Conservation (phyloP, 1,140 invertebrate genomes). For the Cotesia typhae region DNA sequence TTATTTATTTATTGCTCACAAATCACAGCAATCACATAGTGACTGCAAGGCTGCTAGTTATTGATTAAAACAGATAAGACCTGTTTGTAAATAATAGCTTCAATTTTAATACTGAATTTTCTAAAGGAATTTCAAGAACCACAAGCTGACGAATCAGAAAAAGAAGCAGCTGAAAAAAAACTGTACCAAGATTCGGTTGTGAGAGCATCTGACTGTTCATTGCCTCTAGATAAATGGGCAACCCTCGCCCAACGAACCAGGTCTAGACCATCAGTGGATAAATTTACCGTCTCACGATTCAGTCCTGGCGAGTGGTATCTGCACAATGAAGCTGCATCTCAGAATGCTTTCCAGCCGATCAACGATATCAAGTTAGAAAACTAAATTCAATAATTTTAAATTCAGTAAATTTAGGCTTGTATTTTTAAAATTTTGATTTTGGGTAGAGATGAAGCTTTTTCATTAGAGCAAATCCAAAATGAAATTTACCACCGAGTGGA, state of each 20-base stretch:
- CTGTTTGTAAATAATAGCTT: too few species aligned
- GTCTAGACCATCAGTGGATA: slow-evolving; percentile 74
- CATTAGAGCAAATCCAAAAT: slow-evolving; percentile 68
- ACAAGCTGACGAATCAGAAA: neutral
- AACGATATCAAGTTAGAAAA: slow-evolving; percentile 41
- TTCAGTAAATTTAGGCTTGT: neutral
- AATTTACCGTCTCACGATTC: slow-evolving; percentile 76
- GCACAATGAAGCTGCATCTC: slow-evolving; percentile 43
- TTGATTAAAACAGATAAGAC: neutral
- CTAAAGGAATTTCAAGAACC: too few species aligned
- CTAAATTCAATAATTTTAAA: too few species aligned
- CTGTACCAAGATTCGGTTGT: neutral
- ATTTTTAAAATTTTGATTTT: neutral
- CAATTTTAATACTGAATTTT: too few species aligned
- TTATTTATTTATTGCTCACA: too few species aligned
- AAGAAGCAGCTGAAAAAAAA: neutral
- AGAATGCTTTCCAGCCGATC: slow-evolving; percentile 44
- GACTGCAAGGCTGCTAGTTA: neutral
- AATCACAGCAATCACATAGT: too few species aligned
- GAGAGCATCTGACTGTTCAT: neutral
- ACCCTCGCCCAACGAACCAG: slow-evolving; percentile 72
- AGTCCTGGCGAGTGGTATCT: slow-evolving; percentile 68
- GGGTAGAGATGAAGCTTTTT: slow-evolving; percentile 59
- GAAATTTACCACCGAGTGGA: slow-evolving; percentile 70
- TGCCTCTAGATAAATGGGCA: slow-evolving; percentile 67